Conservation (phyloP, 1,140 invertebrate genomes). For the Solen grandis region DNA sequence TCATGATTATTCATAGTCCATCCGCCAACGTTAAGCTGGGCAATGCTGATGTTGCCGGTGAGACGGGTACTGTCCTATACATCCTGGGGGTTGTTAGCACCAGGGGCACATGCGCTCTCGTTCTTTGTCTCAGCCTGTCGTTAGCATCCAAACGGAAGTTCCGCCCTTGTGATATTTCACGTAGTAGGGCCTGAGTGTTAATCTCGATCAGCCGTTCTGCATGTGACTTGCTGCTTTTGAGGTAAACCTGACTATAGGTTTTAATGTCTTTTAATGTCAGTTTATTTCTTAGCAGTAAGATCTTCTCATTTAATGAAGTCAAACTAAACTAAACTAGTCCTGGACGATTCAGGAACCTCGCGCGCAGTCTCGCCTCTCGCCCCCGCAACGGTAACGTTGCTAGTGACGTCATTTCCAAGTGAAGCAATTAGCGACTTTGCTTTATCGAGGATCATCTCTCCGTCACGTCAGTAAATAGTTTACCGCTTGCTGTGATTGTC, state of each 20-base stretch:
- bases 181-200: not conserved
- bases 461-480: too few species aligned
- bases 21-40: too few species aligned
- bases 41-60: too few species aligned
- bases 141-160: not conserved
- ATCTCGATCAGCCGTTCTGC: slow-evolving; percentile 6
- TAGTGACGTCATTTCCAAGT: too few species aligned
- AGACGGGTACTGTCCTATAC: too few species aligned
- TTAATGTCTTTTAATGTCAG: not conserved
- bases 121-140: too few species aligned
- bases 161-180: slow-evolving; percentile 1
- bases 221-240: slow-evolving; percentile 7
- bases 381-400: not conserved
- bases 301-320: too few species aligned
- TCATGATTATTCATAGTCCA: too few species aligned
- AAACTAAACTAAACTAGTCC: not conserved
- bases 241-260: too few species aligned
- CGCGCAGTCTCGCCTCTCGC: not conserved
- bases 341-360: not conserved
- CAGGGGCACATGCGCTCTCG: not conserved
- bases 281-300: too few species aligned
- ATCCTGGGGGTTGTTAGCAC: too few species aligned
- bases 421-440: not conserved
- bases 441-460: not conserved
- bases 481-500: not conserved